Evolutionary conservation across 2,113 vertebrate genomes (phyloP).

Genomic region (Pelusios castaneus): DNA sequence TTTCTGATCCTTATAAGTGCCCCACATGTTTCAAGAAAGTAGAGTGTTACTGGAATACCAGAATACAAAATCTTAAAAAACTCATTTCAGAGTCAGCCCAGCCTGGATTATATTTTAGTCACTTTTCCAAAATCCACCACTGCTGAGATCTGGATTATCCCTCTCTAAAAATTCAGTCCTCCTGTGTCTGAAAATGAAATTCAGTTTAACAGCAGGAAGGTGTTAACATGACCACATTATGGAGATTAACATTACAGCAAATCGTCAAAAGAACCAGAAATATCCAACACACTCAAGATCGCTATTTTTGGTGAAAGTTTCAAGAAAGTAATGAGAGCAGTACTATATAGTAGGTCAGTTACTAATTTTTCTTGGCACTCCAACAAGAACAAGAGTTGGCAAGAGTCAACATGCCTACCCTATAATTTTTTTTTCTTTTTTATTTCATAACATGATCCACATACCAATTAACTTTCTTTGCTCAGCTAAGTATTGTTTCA

Average conservation of each 20-base stretch:
- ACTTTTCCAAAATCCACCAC: constrained; percentile 61
- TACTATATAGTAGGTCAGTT: constrained; percentile 13
- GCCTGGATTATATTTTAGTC: constrained; percentile 62
- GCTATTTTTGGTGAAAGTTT: constrained; percentile 56
- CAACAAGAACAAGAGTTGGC: constrained; percentile 13
- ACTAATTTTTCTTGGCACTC: constrained; percentile 52
- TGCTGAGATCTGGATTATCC: constrained; percentile 58
- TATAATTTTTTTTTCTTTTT: background rate
- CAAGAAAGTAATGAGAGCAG: constrained; percentile 32
- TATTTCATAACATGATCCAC: background rate
- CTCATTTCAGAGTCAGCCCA: constrained; percentile 26
- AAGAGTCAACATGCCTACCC: background rate
- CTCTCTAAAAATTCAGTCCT: constrained; percentile 52
- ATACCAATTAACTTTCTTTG: background rate
- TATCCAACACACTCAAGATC: constrained; percentile 28
- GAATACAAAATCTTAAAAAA: constrained; percentile 35
- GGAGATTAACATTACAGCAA: constrained; percentile 35
- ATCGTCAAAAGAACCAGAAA: constrained; percentile 63
- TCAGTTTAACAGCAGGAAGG: constrained; percentile 53
- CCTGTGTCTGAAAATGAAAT: constrained; percentile 61
- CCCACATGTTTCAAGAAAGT: constrained; percentile 25
- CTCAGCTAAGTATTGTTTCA: background rate
- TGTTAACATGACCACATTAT: constrained; percentile 38
- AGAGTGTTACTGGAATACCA: constrained; percentile 3
- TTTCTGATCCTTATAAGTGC: background rate